phyloP scores from a whole-genome alignment of 2,113 vertebrate species.

The Grus americana region DNA sequence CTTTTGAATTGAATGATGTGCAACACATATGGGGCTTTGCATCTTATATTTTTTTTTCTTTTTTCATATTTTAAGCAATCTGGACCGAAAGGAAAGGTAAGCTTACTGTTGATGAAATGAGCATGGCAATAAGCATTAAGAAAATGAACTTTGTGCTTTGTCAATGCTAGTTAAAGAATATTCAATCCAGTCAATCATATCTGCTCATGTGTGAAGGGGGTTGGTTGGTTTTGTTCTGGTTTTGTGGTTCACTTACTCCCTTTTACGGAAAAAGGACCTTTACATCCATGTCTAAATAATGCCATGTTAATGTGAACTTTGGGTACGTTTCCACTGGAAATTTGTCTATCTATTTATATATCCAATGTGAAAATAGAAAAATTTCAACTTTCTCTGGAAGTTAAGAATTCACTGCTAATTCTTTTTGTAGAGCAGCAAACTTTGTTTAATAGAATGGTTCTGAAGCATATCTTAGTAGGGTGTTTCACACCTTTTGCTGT shows the following conservation, averaged over 20 bases:
- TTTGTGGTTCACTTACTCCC: not conserved
- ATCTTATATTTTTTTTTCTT: conserved; percentile 68
- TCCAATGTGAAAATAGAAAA: not conserved
- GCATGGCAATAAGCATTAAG: conserved; percentile 46
- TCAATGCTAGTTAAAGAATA: not conserved
- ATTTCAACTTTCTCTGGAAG: not conserved
- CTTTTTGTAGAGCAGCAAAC: not conserved
- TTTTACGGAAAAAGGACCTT: not conserved
- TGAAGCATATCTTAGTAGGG: not conserved
- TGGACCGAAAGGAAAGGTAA: conserved; percentile 87
- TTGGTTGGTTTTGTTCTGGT: not conserved
- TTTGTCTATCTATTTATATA: not conserved
- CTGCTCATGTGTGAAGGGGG: not conserved
- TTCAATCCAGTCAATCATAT: not conserved
- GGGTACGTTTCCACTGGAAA: not conserved
- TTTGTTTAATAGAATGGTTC: not conserved
- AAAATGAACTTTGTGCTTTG: not conserved
- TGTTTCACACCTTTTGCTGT: not conserved
- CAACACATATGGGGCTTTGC: conserved; percentile 44
- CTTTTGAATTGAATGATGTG: conserved; percentile 21
- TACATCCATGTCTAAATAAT: not conserved
- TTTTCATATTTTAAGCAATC: conserved; percentile 79
- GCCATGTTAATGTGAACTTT: not conserved
- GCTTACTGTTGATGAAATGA: conserved; percentile 57
- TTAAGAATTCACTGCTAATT: not conserved